Evolutionary conservation across 2,888 invertebrate genomes (phyloP).

Genomic region (Antheraea assamensis): DNA sequence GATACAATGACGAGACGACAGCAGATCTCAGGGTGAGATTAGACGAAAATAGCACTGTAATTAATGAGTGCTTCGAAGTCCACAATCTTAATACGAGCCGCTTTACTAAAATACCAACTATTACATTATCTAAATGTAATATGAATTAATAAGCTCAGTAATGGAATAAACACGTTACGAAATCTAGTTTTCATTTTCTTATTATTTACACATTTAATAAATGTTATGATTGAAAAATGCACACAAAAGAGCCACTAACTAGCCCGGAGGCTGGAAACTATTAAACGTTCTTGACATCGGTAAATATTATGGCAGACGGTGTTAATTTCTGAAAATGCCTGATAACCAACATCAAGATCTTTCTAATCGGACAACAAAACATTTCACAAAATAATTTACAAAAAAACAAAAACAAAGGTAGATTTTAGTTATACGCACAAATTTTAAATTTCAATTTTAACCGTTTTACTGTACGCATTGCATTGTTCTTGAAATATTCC

Average conservation of each 20-base stretch:
- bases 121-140: conserved; percentile 16
- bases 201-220: background rate
- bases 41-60: conserved; percentile 73
- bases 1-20: conserved; percentile 62
- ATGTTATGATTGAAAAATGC: background rate
- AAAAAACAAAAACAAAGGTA: too few relatives aligned
- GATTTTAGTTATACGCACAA: too few relatives aligned
- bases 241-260: background rate
- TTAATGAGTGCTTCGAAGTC: conserved; percentile 68
- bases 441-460: too few relatives aligned
- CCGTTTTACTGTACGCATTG: too few relatives aligned
- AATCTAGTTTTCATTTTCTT: background rate
- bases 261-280: background rate
- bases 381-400: too few relatives aligned
- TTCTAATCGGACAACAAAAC: too few relatives aligned
- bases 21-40: conserved; percentile 70
- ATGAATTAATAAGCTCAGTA: conserved; percentile 38
- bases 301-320: background rate
- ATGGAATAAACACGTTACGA: background rate
- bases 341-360: too few relatives aligned
- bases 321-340: background rate
- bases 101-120: conserved; percentile 57
- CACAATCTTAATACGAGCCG: conserved; percentile 65
- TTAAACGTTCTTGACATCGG: background rate
- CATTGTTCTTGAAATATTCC: too few relatives aligned